Base-by-base conservation (phyloP, 37 sponge, comb jelly and placozoan species). In the Axinella damicornis region DNA sequence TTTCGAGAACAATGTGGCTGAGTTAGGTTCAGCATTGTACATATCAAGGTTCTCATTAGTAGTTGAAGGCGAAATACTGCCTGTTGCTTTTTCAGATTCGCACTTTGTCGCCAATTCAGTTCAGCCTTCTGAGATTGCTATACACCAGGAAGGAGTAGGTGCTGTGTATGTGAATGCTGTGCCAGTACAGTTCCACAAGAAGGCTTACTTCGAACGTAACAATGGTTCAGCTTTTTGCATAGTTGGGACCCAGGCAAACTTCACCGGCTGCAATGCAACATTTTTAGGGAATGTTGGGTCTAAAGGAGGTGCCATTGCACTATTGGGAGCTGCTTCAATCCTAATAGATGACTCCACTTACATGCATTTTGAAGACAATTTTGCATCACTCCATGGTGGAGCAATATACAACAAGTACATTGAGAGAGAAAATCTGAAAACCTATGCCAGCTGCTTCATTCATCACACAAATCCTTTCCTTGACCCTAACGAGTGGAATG, bases 221-320 rank as follows among this genome's bases (percentile, higher is more conserved):
- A 53, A 5, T 38, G 88, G 85, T 9, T 54, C 85, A n/a, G 92
- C 84, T 19, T 38, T 92, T 15, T 85, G 71, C 9, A 75, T 46
- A 24, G 69, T 87, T 9, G 77, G 31, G 2, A 62, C 85, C 0
- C 28, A 32, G n/a, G 60, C 84, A 20, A 25, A 69, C 65, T 85
- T 92, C 41, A 57, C 37, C 9, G 39, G n/a, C 0, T 53, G 63
- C 21, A 66, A 39, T 60, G 56, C 67, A 0, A 40, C 24, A 13
- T 92, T 92, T 65, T 19, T 1, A 1, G 12, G 46, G 0, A 92
- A 92, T 40, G 52, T 14, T 9, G 93, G 79, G 19, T 57, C 25
- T 30, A 55, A 34, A n/a, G 92, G 92, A 53, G 92, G 92, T 5
- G 92, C 78, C 14, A 83, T 92, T 19, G 63, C 84, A 24, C 60